Base-by-base conservation (phyloP, 2,888 invertebrate genomes). In the Mythimna pallens region DNA sequence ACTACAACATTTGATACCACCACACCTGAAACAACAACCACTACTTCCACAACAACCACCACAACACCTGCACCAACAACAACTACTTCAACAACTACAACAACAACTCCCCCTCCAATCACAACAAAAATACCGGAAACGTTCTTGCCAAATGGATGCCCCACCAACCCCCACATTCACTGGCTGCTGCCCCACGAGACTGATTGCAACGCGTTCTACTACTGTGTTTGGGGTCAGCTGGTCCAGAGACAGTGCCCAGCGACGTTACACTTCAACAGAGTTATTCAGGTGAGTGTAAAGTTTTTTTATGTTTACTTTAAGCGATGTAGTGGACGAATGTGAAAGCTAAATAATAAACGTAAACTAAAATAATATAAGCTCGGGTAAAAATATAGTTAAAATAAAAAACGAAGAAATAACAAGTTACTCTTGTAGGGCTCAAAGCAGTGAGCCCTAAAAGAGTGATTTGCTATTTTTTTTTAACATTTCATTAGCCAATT, bases 141-240 rank as follows among this genome's bases (percentile, higher is more conserved):
- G 3, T 92, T 93, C 84, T 86, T 87, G 9, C 87, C 86, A 10
- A 94, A 95, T 73, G 95, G 95, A 5, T 95, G 95, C 81, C 95
- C 95, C 2, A 89, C 89, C 0, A 78, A 94, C 81, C 91, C 90
- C 0, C 87, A 87, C 61, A 84, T 92, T 34, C 94, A 94, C 86
- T 93, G 93, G 94, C 86, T 95, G 17, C 81, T 94, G 75, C 93
- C 94, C 3, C 90, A 93, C 73, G 89, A 89, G 69, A 76, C 82
- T 17, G 87, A 93, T 68, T 95, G 94, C 85, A 92, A 88, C 65
- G 81, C 86, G 7, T 95, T 94, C 91, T 95, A 94, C 83, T 92
- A 92, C 81, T 95, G 95, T 83, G 93, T 93, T 50, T 92, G 92
- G 91, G 94, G 94, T 64, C 63, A 86, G n/a, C 88, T 87, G 66